phyloP scores from a whole-genome alignment of 1,140 invertebrate species.

The Polypedilum vanderplanki region DNA sequence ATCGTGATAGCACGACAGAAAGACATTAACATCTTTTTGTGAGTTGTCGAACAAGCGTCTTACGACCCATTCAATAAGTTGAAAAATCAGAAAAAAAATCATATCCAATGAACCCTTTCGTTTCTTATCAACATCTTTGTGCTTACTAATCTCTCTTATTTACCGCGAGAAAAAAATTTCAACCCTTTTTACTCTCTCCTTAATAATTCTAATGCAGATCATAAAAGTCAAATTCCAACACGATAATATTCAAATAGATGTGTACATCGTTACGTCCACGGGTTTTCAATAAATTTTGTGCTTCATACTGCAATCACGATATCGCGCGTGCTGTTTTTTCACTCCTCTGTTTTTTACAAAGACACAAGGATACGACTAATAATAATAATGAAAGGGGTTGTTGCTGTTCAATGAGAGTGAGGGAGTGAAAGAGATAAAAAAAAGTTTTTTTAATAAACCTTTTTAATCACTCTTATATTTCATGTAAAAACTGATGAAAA shows the following conservation, averaged over 20 bases:
- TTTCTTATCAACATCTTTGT: not conserved
- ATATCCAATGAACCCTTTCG: not conserved
- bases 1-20: not conserved
- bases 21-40: not conserved
- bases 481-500: conserved; percentile 26
- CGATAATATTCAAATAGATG: not conserved
- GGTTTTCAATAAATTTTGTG: conserved; percentile 26
- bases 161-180: conserved; percentile 24
- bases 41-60: conserved; percentile 21
- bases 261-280: conserved; percentile 14
- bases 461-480: conserved; percentile 28
- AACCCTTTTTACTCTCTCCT: not conserved
- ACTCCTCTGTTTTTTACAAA: no score
- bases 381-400: not conserved
- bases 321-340: not conserved
- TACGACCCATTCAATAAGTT: conserved; percentile 27
- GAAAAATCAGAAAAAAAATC: conserved; percentile 21
- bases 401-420: not conserved
- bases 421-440: not conserved
- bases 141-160: not conserved
- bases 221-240: conserved; percentile 25
- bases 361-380: not conserved
- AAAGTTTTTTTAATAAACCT: conserved; percentile 24
- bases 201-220: not conserved
- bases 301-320: conserved; percentile 14